A percentile compares a stretch with the other conserved stretches of the same genome.
Evolutionary conservation across 2,797 vertebrate genomes (phyloP).

Genomic region (Gastrophryne carolinensis): DNA sequence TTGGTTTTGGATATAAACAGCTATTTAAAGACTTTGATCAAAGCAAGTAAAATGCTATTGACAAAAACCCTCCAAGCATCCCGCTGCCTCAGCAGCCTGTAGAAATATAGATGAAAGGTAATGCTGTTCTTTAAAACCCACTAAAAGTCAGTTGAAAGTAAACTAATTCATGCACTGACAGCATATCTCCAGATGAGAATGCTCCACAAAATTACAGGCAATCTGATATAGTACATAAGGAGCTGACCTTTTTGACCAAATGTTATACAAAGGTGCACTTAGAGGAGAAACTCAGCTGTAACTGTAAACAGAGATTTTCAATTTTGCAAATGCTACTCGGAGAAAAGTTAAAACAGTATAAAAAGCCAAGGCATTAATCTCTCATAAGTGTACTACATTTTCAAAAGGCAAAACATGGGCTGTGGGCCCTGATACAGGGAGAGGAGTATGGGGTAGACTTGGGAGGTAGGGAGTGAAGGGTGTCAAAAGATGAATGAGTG

Average conservation of each 20-base stretch:
- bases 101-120: background rate
- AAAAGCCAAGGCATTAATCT: too few relatives aligned
- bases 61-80: background rate
- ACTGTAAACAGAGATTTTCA: too few relatives aligned
- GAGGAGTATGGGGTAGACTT: too few relatives aligned
- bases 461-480: too few relatives aligned
- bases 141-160: conserved; percentile 21
- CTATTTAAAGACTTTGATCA: conserved; percentile 2
- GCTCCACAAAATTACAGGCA: background rate
- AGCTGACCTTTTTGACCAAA: background rate
- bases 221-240: background rate
- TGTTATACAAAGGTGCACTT: too few relatives aligned
- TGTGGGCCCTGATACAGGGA: too few relatives aligned
- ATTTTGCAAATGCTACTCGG: too few relatives aligned
- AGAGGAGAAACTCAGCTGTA: too few relatives aligned
- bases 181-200: background rate
- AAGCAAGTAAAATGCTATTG: conserved; percentile 5
- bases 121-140: conserved; percentile 1
- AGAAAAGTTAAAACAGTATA: too few relatives aligned
- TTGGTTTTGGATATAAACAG: conserved; percentile 32
- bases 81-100: background rate
- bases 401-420: too few relatives aligned
- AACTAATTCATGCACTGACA: conserved; percentile 8
- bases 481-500: too few relatives aligned
- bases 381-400: too few relatives aligned